Percentiles rank a stretch among this genome's conserved stretches.
Evolutionary conservation across 2,797 vertebrate genomes (phyloP).

Genomic region (Myiothlypis coronata): DNA sequence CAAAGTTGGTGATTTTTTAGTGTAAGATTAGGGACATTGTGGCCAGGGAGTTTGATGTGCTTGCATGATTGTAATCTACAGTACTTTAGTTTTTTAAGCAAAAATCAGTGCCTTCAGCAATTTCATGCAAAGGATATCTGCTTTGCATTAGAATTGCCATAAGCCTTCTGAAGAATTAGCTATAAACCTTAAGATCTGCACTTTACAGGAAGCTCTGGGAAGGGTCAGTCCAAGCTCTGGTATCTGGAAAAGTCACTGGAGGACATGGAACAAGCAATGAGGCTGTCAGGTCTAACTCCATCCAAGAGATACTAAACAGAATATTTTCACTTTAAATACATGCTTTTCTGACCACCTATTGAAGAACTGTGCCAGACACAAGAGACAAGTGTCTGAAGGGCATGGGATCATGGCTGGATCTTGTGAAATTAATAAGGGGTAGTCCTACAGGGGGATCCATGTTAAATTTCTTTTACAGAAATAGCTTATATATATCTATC

Average conservation of each 20-base stretch:
- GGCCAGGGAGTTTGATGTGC: background rate
- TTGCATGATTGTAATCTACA: background rate
- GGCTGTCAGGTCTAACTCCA: background rate
- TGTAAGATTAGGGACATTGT: background rate
- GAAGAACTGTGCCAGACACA: background rate
- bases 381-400: background rate
- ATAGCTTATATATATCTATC: background rate
- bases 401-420: background rate
- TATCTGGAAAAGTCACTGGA: background rate
- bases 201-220: background rate
- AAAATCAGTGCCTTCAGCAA: background rate
- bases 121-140: background rate
- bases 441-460: background rate
- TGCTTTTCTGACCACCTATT: background rate
- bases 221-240: background rate
- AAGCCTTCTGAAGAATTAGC: background rate
- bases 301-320: background rate
- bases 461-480: background rate
- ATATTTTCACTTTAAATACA: background rate
- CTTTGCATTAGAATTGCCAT: background rate
- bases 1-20: background rate
- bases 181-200: background rate
- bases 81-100: background rate
- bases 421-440: background rate
- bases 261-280: background rate